Conservation (phyloP, 2,888 invertebrate species). For the Ectropis crepuscularia region DNA sequence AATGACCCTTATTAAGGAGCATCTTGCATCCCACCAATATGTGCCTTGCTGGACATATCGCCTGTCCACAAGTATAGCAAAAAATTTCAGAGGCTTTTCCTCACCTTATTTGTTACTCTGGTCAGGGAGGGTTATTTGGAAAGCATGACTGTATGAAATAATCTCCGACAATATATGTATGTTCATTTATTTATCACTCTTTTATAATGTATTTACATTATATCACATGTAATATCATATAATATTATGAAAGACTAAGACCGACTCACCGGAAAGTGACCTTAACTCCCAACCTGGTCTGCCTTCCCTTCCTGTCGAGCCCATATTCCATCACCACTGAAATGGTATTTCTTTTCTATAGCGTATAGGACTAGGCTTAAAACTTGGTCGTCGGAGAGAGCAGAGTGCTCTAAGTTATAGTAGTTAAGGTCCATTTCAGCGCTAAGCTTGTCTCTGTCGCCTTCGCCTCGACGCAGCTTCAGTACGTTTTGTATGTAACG, state of each 20-base stretch:
- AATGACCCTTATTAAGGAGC: too few species aligned
- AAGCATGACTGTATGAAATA: too few species aligned
- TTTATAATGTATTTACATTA: neutral
- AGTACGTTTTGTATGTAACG: conserved; percentile 57
- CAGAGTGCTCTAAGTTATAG: conserved; percentile 51
- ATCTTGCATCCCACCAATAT: too few species aligned
- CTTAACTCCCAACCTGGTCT: conserved; percentile 37
- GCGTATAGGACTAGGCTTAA: conserved; percentile 88
- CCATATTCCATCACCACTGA: conserved; percentile 91
- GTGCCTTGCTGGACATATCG: too few species aligned
- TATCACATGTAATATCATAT: neutral
- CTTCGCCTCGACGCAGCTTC: conserved; percentile 40
- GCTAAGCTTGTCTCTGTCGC: conserved; percentile 23
- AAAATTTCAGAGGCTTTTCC: too few species aligned
- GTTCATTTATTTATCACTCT: too few species aligned
- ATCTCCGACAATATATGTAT: too few species aligned
- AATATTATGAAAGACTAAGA: neutral
- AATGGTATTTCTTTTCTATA: conserved; percentile 89
- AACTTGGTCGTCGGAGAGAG: conserved; percentile 77
- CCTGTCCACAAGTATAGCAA: too few species aligned
- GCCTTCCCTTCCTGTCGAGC: conserved; percentile 56
- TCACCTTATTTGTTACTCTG: too few species aligned
- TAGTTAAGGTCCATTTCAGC: conserved; percentile 53
- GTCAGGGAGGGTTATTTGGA: too few species aligned
- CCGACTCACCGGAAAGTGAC: conserved; percentile 3